These are phyloP conservation scores for Uromys caudimaculatus DNA, from an alignment of 2,797 vertebrate genomes.

Conservation along the genomic window DNA sequence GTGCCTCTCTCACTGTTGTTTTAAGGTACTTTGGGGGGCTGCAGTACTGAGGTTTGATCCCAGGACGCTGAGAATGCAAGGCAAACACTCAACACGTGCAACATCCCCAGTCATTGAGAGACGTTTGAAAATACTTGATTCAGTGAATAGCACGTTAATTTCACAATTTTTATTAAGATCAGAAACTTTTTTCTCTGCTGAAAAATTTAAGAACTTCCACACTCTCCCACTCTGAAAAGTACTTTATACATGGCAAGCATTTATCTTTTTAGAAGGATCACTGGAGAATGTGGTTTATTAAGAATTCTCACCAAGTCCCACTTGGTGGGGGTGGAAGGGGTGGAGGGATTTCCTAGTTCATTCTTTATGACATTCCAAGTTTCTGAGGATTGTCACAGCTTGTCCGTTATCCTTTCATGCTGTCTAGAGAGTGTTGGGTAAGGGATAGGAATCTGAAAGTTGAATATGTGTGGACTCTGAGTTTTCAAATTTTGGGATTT, in stretches of 20 bases:
- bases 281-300: not conserved
- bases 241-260: not conserved
- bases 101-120: not conserved
- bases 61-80: not conserved
- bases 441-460: not conserved
- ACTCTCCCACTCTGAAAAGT: not conserved
- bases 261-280: not conserved
- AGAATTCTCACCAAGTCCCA: not conserved
- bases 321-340: not conserved
- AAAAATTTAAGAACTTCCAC: not conserved
- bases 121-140: conserved; percentile 12
- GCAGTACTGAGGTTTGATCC: not conserved
- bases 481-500: not conserved
- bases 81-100: not conserved
- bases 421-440: not conserved
- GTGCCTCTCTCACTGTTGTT: conserved; percentile 24
- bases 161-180: not conserved
- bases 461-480: not conserved
- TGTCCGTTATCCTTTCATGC: not conserved
- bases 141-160: not conserved
- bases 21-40: not conserved
- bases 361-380: not conserved
- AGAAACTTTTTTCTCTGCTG: not conserved
- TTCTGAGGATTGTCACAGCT: not conserved
- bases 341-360: not conserved